Percentiles rank a stretch among this genome's conserved stretches.
Conservation (phyloP, 2,113 vertebrate genomes). For the Aplodontia rufa region DNA sequence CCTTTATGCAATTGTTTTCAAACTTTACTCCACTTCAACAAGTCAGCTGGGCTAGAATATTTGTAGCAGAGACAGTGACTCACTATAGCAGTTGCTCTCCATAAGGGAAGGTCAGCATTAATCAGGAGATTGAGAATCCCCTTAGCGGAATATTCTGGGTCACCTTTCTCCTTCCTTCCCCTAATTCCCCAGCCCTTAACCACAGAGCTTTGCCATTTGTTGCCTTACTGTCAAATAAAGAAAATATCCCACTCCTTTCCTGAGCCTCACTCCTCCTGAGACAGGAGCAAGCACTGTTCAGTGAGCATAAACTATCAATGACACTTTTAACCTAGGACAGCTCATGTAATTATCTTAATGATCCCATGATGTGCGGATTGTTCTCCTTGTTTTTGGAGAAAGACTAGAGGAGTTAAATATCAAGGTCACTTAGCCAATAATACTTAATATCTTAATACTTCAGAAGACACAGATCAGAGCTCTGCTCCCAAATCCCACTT, state of each 20-base stretch:
- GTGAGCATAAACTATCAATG: not conserved
- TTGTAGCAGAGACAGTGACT: not conserved
- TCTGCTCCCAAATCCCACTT: not conserved
- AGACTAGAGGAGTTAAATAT: not conserved
- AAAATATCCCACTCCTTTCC: not conserved
- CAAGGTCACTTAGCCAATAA: not conserved
- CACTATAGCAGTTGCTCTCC: not conserved
- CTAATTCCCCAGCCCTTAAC: not conserved
- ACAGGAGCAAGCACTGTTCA: not conserved
- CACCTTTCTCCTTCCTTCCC: not conserved
- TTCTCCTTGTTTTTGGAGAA: not conserved
- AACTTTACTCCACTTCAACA: not conserved
- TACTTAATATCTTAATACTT: not conserved
- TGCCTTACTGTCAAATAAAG: not conserved
- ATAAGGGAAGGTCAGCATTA: not conserved
- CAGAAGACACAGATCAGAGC: not conserved
- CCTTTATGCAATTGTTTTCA: not conserved
- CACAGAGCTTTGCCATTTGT: not conserved
- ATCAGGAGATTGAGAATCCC: not conserved
- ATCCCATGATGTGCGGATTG: not conserved
- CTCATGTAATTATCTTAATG: not conserved
- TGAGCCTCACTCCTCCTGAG: not conserved
- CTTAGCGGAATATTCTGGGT: no score
- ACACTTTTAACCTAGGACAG: not conserved
- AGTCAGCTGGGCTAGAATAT: not conserved